A percentile compares a stretch with the other conserved stretches of the same genome.
Conservation (phyloP, 53 echinoderm and acorn worm genomes). For the Stichopus horrens region DNA sequence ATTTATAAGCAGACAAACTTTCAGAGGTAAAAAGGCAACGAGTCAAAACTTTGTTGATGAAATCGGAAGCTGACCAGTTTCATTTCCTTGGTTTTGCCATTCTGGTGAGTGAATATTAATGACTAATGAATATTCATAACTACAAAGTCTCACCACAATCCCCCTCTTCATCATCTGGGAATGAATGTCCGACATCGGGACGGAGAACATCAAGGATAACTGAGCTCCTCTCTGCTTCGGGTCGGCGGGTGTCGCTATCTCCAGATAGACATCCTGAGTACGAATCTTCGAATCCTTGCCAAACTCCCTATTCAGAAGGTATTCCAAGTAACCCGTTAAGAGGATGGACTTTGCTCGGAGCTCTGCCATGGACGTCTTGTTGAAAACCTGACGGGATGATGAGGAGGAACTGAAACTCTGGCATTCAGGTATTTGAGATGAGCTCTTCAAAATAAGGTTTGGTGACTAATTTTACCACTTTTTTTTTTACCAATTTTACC, state of each 20-base stretch:
- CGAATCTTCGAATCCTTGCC: conserved; percentile 46
- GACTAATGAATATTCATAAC: background rate
- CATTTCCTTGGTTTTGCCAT: no score
- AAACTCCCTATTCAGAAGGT: conserved; percentile 54
- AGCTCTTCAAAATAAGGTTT: no score
- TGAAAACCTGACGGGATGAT: conserved; percentile 51
- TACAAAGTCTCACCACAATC: conserved; percentile 73
- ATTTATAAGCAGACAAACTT: no score
- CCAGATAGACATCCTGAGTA: conserved; percentile 54
- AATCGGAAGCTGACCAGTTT: no score
- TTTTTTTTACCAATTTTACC: no score
- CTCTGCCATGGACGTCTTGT: conserved; percentile 74
- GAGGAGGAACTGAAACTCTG: no score
- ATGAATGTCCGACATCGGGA: conserved; percentile 59
- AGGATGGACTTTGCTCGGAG: conserved; percentile 72
- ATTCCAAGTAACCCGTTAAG: conserved; percentile 80
- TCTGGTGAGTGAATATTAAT: no score
- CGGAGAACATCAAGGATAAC: conserved; percentile 81
- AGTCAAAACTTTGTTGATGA: no score
- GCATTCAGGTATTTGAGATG: no score
- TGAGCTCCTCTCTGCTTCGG: conserved; percentile 78
- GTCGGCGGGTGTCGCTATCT: conserved; percentile 78
- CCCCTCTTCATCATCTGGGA: conserved; percentile 83
- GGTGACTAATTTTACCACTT: no score
- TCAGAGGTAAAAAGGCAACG: no score